Evolutionary conservation across 2,113 vertebrate genomes (phyloP).

Genomic region (Synodontis membranacea): DNA sequence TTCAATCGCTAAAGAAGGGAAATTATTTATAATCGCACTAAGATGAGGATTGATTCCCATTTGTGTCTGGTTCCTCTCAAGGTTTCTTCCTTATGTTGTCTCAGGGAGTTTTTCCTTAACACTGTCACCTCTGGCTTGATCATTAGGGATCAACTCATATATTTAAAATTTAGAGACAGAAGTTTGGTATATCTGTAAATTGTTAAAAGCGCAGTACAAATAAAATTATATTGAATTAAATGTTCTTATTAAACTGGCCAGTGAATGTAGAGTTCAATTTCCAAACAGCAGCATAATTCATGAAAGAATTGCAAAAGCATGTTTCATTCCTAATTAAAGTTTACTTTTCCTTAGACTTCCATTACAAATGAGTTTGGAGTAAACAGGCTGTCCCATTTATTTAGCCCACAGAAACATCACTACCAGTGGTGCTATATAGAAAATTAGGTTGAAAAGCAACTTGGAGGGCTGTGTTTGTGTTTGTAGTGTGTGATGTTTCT

Average conservation of each 20-base stretch:
- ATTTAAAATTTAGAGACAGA: too few relatives aligned
- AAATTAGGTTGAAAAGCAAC: not conserved
- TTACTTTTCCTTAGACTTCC: not conserved
- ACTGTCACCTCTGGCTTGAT: too few relatives aligned
- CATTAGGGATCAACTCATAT: too few relatives aligned
- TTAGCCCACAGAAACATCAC: not conserved
- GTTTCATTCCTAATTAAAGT: not conserved
- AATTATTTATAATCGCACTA: too few relatives aligned
- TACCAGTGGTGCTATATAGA: not conserved
- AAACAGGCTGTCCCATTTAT: not conserved
- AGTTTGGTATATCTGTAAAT: too few relatives aligned
- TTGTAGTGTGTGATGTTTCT: constrained; percentile 42
- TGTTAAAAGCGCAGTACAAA: too few relatives aligned
- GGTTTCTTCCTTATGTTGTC: too few relatives aligned
- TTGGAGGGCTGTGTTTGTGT: constrained; percentile 19
- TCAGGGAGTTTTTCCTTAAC: too few relatives aligned
- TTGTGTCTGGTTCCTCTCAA: too few relatives aligned
- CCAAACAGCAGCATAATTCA: not conserved
- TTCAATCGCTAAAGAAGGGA: too few relatives aligned
- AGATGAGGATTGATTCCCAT: too few relatives aligned
- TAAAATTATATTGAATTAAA: not conserved
- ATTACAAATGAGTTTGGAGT: not conserved
- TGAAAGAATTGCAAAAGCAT: not conserved
- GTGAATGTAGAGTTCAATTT: not conserved
- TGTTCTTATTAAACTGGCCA: not conserved